Percentiles rank a stretch among this genome's conserved stretches.
Evolutionary conservation across 2,797 vertebrate genomes (phyloP).

Genomic region (Distichodus sexfasciatus): DNA sequence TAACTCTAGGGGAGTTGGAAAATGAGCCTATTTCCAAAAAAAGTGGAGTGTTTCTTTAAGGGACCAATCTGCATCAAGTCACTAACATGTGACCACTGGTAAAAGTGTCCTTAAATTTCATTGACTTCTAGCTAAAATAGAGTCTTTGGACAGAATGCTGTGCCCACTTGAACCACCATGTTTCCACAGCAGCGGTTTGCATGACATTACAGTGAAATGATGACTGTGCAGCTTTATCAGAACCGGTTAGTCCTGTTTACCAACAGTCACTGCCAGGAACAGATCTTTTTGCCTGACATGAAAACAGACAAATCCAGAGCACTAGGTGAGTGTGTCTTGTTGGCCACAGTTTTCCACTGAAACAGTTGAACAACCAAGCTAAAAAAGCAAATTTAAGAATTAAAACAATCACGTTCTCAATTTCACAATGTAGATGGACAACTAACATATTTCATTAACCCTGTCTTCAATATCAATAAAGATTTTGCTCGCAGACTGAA

Average conservation of each 20-base stretch:
- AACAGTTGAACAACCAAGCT: no score
- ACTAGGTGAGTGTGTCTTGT: background rate
- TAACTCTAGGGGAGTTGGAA: no score
- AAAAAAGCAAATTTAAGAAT: no score
- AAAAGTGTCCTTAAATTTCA: no score
- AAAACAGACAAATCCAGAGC: background rate
- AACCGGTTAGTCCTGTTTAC: conserved; percentile 63
- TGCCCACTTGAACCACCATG: conserved; percentile 15
- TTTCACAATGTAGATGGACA: conserved; percentile 18
- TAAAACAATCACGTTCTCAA: no score
- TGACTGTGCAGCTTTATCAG: conserved; percentile 36
- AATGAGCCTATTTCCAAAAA: no score
- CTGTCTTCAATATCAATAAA: conserved; percentile 8
- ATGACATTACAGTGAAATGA: conserved; percentile 38
- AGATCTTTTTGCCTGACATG: conserved; percentile 2
- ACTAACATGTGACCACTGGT: no score
- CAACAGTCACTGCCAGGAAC: conserved; percentile 23
- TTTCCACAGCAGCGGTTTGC: conserved; percentile 31
- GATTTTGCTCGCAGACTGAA: background rate
- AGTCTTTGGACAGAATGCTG: background rate
- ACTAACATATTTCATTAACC: conserved; percentile 21
- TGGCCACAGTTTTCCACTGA: background rate
- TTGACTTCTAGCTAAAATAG: no score
- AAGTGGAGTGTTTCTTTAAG: no score
- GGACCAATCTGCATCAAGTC: no score